A percentile compares a stretch with the other conserved stretches of the same genome.
These are phyloP conservation scores for Deilephila porcellus DNA, from an alignment of 2,888 invertebrate genomes.

Conservation along the genomic window DNA sequence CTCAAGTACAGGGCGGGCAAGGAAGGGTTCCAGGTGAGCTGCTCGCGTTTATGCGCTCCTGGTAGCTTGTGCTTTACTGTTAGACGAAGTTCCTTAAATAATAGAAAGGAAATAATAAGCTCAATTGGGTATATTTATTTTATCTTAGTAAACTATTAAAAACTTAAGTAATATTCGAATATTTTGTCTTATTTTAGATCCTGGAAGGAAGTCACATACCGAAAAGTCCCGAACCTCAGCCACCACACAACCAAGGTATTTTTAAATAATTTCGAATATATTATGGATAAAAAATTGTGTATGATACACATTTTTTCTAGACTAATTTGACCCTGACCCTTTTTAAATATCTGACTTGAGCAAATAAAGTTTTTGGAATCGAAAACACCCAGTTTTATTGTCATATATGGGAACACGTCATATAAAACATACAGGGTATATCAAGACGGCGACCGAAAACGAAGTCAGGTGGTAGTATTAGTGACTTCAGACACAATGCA, in stretches of 20 bases:
- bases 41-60: slow-evolving; percentile 9
- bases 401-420: too few relatives aligned
- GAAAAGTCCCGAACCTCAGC: slow-evolving; percentile 74
- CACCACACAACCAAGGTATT: slow-evolving; percentile 63
- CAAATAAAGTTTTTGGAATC: too few relatives aligned
- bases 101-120: too few relatives aligned
- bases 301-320: not conserved
- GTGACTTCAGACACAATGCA: too few relatives aligned
- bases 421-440: too few relatives aligned
- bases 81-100: too few relatives aligned
- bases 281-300: too few relatives aligned
- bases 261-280: not conserved
- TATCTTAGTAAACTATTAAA: not conserved
- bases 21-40: slow-evolving; percentile 76
- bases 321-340: not conserved
- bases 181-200: slow-evolving; percentile 58
- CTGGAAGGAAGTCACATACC: slow-evolving; percentile 80
- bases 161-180: not conserved
- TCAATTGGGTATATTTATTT: not conserved
- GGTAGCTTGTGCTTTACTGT: not conserved
- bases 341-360: too few relatives aligned
- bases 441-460: too few relatives aligned
- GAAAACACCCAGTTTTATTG: too few relatives aligned
- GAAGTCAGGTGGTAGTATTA: too few relatives aligned
- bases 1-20: slow-evolving; percentile 84